These are phyloP conservation scores for Xiphorhynchus erythropygius DNA, from an alignment of 2,797 vertebrate species.

Conservation along the genomic window DNA sequence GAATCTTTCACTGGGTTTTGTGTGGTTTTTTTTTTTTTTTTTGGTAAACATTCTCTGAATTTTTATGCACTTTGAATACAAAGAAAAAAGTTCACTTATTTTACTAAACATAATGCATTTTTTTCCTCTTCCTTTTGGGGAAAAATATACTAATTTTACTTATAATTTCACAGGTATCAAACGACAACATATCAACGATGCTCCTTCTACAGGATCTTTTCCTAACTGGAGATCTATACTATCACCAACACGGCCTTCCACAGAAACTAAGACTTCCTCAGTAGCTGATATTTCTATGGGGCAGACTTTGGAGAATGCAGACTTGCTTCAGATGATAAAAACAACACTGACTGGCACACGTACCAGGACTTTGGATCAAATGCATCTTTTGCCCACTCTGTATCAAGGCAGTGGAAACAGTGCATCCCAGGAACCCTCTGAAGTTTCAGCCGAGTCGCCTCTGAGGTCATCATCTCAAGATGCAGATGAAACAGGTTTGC, in stretches of 20 bases:
- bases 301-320: slow-evolving; percentile 69
- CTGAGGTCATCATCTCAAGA: slow-evolving; percentile 71
- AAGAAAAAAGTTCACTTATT: not conserved
- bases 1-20: not conserved
- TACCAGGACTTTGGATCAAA: slow-evolving; percentile 76
- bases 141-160: not conserved
- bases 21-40: not conserved
- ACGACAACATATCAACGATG: slow-evolving; percentile 53
- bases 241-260: slow-evolving; percentile 80
- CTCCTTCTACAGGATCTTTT: slow-evolving; percentile 76
- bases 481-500: slow-evolving; percentile 83
- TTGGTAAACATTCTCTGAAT: not conserved
- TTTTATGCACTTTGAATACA: not conserved
- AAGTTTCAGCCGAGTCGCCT: slow-evolving; percentile 77
- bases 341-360: slow-evolving; percentile 68
- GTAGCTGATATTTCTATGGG: slow-evolving; percentile 66
- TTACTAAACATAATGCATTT: not conserved
- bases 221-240: slow-evolving; percentile 73
- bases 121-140: not conserved
- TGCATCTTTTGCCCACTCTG: slow-evolving; percentile 75
- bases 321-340: slow-evolving; percentile 61
- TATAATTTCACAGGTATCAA: slow-evolving; percentile 64
- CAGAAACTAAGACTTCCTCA: slow-evolving; percentile 79
- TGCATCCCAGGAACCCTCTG: slow-evolving; percentile 79
- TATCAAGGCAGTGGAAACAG: slow-evolving; percentile 79